Conservation (phyloP, 53 echinoderm and acorn worm genomes). For the Antedon mediterranea region DNA sequence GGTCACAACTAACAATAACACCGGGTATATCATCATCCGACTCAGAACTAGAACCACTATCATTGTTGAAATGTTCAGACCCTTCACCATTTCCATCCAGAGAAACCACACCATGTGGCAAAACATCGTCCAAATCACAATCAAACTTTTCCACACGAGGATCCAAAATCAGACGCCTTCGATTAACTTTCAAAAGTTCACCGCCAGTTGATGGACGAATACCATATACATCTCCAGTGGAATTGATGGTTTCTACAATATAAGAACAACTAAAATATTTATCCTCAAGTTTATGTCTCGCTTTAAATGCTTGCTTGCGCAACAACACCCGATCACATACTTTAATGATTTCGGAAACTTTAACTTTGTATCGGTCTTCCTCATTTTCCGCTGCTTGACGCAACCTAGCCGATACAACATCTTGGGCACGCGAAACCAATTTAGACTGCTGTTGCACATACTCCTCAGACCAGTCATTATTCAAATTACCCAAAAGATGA, state of each 20-base stretch:
- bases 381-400: conserved; percentile 9
- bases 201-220: conserved; percentile 9
- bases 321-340: conserved; percentile 12
- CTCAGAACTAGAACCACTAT: too few species aligned
- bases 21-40: too few species aligned
- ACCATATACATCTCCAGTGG: conserved; percentile 8
- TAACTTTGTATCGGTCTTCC: neutral
- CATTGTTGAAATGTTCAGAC: too few species aligned
- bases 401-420: conserved; percentile 12
- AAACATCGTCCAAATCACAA: too few species aligned
- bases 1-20: too few species aligned
- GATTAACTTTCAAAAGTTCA: neutral
- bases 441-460: conserved; percentile 1
- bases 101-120: too few species aligned
- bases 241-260: conserved; percentile 1
- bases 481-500: conserved; percentile 3
- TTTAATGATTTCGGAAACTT: conserved; percentile 5
- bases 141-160: too few species aligned
- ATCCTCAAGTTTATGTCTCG: conserved; percentile 7
- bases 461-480: conserved; percentile 2
- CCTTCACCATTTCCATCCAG: too few species aligned
- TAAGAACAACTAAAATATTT: conserved; percentile 3
- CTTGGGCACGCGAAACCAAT: conserved; percentile 4
- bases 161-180: too few species aligned
- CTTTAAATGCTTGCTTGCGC: conserved; percentile 3